These are phyloP conservation scores for Scaptomyza pallida DNA, from an alignment of 1,140 invertebrate genomes.

Conservation along the genomic window DNA sequence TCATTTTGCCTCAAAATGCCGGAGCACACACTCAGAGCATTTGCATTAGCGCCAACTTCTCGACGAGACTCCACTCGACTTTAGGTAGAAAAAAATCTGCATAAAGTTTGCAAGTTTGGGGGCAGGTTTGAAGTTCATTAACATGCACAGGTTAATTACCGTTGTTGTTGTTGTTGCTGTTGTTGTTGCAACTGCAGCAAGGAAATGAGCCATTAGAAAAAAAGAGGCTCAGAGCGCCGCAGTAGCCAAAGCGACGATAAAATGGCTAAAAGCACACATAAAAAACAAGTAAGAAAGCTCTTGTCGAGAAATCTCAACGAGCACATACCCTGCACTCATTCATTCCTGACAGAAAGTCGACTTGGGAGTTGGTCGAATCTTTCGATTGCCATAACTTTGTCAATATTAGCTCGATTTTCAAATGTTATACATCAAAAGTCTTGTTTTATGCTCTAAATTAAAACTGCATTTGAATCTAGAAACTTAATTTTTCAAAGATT, in stretches of 20 bases:
- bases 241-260: conserved; percentile 71
- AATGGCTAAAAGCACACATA: conserved; percentile 80
- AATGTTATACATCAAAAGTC: no score
- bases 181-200: conserved; percentile 35
- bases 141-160: conserved; percentile 83
- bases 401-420: no score
- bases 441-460: no score
- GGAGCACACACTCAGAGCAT: conserved; percentile 60
- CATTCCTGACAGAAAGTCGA: no score
- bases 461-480: no score
- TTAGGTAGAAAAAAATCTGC: conserved; percentile 75
- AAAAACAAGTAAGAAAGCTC: no score
- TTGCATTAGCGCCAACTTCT: conserved; percentile 74
- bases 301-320: no score
- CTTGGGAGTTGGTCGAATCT: no score
- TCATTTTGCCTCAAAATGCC: conserved; percentile 77
- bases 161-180: conserved; percentile 59
- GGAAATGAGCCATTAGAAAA: conserved; percentile 82
- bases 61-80: conserved; percentile 8
- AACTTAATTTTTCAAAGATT: no score
- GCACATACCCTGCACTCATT: no score
- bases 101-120: conserved; percentile 60
- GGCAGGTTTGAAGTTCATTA: conserved; percentile 78
- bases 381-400: no score
- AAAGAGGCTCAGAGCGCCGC: conserved; percentile 66